Base-by-base conservation (phyloP, 2,888 invertebrate genomes). In the Bombylius major region DNA sequence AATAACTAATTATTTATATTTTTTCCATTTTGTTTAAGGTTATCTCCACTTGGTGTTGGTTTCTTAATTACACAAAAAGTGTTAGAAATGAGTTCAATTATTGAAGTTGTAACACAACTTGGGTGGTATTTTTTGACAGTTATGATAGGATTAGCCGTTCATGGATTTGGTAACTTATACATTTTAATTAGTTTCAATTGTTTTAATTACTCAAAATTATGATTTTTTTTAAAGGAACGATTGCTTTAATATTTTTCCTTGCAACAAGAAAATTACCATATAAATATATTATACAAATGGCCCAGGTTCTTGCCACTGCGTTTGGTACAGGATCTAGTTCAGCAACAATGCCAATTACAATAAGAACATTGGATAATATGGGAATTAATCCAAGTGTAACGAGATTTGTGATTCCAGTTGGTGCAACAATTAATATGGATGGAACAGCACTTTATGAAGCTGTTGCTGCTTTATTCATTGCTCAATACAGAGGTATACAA, bases 401-500 rank as follows among this genome's bases (percentile, higher is more conserved):
- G 5, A 82, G 95, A 61, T 98, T 98, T 70, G 94, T 97, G 6
- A 88, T 95, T 68, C 97, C 97, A 32, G 91, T 98, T 61, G 98
- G 98, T 11, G 95, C 97, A 32, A 96, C 97, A 46, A 95, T 98
- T 73, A 97, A 98, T 77, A 96, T 96, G 96, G 96, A 96, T 71
- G 75, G 75, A 46, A 96, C 96, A 0, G 97, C 97, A 3, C 78
- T 99, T 36, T 99, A 99, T 70, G 98, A 99, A 73, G 96, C 97
- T 0, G 93, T 98, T 7, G 98, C 97, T 0, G 97, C 97, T 32
- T 87, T 98, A 63, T 99, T 97, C 70, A 97, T 99, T 61, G 93
- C 97, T 14, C 98, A 99, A 76, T 82, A 93, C 62, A 82, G 91
- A 67, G 83, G 84, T 63, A 81, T 92, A 58, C 79, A 84, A 45